A percentile compares a stretch with the other conserved stretches of the same genome.
Evolutionary conservation across 2,113 vertebrate genomes (phyloP).

Genomic region (Eulacestoma nigropectus): DNA sequence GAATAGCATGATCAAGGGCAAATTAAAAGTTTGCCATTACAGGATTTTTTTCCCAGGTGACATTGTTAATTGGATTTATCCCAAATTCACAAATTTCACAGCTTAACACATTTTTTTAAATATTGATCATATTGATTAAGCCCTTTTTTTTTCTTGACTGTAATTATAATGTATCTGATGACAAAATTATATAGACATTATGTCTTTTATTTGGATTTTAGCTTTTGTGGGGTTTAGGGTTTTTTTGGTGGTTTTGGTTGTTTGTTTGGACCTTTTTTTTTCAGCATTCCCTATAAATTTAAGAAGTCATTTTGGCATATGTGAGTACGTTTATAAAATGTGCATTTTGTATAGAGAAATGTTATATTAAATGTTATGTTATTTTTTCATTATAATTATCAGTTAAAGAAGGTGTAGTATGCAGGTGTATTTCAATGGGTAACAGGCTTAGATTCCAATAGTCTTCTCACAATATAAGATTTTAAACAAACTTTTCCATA

Average conservation of each 20-base stretch:
- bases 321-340: neutral
- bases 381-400: neutral
- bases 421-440: neutral
- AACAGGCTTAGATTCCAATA: neutral
- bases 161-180: neutral
- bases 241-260: neutral
- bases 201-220: neutral
- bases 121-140: neutral
- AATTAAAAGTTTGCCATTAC: neutral
- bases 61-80: neutral
- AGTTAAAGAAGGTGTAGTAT: neutral
- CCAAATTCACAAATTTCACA: neutral
- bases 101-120: neutral
- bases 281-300: neutral
- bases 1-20: neutral
- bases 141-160: accelerated
- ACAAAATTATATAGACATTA: neutral
- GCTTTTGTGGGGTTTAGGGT: neutral
- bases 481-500: neutral
- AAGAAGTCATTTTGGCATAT: neutral
- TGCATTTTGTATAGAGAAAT: neutral
- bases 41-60: neutral
- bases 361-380: neutral
- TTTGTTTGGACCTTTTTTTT: neutral
- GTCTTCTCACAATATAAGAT: neutral